Evolutionary conservation across 2,888 invertebrate genomes (phyloP).

Genomic region (Agrochola litura): DNA sequence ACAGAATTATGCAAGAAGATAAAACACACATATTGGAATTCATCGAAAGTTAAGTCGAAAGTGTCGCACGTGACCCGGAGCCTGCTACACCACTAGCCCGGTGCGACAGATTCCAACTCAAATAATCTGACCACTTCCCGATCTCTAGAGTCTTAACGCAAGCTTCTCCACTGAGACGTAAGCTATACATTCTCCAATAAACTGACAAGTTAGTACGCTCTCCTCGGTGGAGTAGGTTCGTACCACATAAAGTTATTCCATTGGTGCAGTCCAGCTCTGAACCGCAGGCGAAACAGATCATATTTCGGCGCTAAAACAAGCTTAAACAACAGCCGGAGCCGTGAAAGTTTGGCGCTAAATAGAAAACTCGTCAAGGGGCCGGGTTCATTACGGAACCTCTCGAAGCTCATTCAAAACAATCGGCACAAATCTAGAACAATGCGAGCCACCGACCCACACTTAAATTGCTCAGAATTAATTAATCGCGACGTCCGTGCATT

Average conservation of each 20-base stretch:
- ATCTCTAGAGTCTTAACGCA: slow-evolving; percentile 11
- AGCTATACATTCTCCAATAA: background rate
- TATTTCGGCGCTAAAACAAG: slow-evolving; percentile 49
- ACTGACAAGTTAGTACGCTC: too few relatives aligned
- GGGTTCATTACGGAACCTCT: slow-evolving; percentile 66
- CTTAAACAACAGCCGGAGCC: slow-evolving; percentile 38
- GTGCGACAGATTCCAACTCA: background rate
- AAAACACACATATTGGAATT: slow-evolving; percentile 67
- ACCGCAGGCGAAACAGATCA: slow-evolving; percentile 14
- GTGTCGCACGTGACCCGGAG: slow-evolving; percentile 5
- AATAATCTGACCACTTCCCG: slow-evolving; percentile 15
- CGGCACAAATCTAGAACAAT: slow-evolving; percentile 65
- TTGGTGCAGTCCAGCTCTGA: slow-evolving; percentile 1
- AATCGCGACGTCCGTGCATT: slow-evolving; percentile 68
- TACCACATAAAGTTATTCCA: slow-evolving; percentile 3
- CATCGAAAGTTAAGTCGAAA: slow-evolving; percentile 63
- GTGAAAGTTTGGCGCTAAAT: slow-evolving; percentile 60
- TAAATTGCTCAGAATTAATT: slow-evolving; percentile 73
- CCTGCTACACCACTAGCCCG: background rate
- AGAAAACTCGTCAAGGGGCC: slow-evolving; percentile 60
- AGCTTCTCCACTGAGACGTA: background rate
- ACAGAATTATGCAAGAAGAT: slow-evolving; percentile 66
- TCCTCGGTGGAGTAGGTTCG: background rate
- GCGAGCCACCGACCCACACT: slow-evolving; percentile 65
- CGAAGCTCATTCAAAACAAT: slow-evolving; percentile 71